phyloP scores from a whole-genome alignment of 2,113 vertebrate species.

The Pionites leucogaster region DNA sequence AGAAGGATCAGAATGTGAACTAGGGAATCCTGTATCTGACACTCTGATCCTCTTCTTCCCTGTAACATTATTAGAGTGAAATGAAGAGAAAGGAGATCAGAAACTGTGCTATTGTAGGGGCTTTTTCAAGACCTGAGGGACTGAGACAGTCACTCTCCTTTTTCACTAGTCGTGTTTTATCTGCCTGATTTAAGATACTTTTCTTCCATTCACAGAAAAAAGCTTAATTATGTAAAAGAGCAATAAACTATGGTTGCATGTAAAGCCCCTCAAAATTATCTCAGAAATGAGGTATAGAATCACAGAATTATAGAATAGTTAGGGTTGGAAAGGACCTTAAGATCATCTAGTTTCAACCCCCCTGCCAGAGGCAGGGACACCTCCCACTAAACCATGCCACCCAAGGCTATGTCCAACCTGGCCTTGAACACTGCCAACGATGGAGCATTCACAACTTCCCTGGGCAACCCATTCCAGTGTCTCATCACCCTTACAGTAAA shows the following conservation, averaged over 20 bases:
- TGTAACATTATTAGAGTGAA: background rate
- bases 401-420: too few species aligned
- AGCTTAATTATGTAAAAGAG: background rate
- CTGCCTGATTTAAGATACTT: background rate
- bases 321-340: too few species aligned
- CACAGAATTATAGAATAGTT: too few species aligned
- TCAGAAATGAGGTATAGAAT: background rate
- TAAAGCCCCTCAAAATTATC: fast-evolving
- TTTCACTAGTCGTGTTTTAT: background rate
- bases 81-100: background rate
- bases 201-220: background rate
- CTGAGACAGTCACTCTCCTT: background rate
- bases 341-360: too few species aligned
- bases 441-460: too few species aligned
- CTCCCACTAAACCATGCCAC: too few species aligned
- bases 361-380: too few species aligned
- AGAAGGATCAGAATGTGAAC: background rate
- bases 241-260: background rate
- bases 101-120: background rate
- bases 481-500: too few species aligned
- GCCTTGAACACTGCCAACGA: too few species aligned
- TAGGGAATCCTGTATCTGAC: background rate
- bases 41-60: background rate
- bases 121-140: background rate
- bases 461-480: too few species aligned